Conservation (phyloP, 2,113 vertebrate genomes). For the Genyomyrus donnyi region DNA sequence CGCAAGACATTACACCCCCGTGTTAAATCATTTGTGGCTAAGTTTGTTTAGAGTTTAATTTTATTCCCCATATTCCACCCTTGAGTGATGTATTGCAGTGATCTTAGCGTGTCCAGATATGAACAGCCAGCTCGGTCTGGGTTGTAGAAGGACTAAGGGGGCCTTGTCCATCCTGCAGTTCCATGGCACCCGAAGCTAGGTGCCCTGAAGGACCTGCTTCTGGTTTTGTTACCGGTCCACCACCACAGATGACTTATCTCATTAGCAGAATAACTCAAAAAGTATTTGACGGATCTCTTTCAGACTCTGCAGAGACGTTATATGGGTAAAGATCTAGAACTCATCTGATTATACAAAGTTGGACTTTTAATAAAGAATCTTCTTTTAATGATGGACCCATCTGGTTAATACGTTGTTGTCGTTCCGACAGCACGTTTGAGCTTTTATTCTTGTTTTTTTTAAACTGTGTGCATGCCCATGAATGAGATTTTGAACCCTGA, state of each 20-base stretch:
- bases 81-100: neutral
- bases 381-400: neutral
- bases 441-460: neutral
- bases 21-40: neutral
- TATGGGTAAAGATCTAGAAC: neutral
- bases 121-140: neutral
- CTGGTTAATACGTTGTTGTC: neutral
- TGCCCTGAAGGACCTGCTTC: constrained; percentile 82
- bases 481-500: neutral
- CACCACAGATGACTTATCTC: neutral
- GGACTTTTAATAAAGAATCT: neutral
- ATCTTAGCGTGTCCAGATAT: neutral
- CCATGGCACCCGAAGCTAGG: constrained; percentile 78
- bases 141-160: neutral
- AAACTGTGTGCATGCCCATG: neutral
- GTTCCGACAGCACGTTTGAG: neutral
- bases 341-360: neutral
- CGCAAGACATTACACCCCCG: neutral
- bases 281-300: neutral
- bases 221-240: neutral
- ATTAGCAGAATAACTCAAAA: neutral
- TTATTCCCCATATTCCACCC: neutral
- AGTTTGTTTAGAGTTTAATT: neutral
- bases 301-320: neutral
- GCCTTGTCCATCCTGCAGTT: constrained; percentile 10